phyloP scores from a whole-genome alignment of 2,797 vertebrate genomes.

The Octomys mimax region DNA sequence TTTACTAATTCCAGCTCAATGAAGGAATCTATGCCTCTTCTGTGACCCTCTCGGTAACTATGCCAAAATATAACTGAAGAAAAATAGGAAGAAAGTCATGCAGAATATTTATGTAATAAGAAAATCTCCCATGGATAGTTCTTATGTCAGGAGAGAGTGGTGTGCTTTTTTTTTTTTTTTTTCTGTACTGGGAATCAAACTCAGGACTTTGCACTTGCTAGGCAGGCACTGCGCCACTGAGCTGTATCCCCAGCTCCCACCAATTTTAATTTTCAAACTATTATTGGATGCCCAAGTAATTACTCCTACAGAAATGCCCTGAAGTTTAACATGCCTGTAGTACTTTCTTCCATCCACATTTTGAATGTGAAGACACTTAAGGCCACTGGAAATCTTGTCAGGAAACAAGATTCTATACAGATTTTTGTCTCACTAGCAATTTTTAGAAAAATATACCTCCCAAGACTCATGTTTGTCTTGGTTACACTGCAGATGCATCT shows the following conservation, averaged over 20 bases:
- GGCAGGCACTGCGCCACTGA: too few species aligned
- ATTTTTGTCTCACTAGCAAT: neutral
- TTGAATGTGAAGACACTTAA: slow-evolving; percentile 25
- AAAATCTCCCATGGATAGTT: neutral
- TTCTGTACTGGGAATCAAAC: too few species aligned
- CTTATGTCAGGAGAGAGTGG: neutral
- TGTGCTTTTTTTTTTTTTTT: too few species aligned
- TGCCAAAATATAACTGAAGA: neutral
- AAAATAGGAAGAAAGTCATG: neutral
- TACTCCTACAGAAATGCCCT: neutral
- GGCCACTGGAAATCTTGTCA: slow-evolving; percentile 16
- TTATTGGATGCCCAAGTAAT: neutral
- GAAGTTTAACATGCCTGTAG: neutral
- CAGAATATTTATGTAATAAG: neutral
- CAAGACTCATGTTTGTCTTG: neutral
- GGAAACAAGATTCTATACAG: neutral
- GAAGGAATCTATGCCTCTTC: neutral
- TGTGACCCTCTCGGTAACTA: neutral
- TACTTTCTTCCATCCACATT: neutral
- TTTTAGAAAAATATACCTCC: neutral
- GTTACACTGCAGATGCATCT: neutral
- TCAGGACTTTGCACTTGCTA: too few species aligned
- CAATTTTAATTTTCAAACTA: neutral
- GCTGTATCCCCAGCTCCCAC: too few species aligned
- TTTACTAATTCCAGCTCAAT: neutral